Base-by-base conservation (phyloP, 2,113 vertebrate species). In the Cololabis saira region DNA sequence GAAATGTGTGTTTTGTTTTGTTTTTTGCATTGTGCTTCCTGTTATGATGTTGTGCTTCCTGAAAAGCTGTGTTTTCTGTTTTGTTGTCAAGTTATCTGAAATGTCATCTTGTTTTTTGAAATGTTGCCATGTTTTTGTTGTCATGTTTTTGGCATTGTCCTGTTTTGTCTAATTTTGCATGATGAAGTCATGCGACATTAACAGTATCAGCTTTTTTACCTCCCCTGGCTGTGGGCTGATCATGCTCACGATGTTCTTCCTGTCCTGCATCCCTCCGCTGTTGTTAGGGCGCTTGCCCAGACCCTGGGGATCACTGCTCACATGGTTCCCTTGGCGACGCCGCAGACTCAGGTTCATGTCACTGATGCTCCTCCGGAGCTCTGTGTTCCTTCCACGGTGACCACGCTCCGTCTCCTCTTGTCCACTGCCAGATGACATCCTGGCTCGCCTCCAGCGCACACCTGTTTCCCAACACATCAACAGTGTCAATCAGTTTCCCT, bases 341-440 rank as follows among this genome's bases (percentile, higher is more conserved):
- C 95, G 90, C 10, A 94, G 89, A 78, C 94, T 96, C 51, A 97
- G 83, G 83, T 96, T 96, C 92, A 97, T 96, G 77, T 98, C 96
- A 0, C 96, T 97, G 87, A 98, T 96, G 77, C 96, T 98, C 56
- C 96, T 93, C 48, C 95, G 90, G 70, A 97, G 92, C 76, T 96
- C 96, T 0, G 93, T 90, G 71, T 95, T 94, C 17, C 96, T 92
- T 12, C 89, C 94, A 8, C 92, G 91, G 75, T 74, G 92, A 61
- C 91, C 91, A 1, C 45, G 93, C 78, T 93, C 92, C 0, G 56
- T 67, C 59, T 92, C 93, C 2, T 93, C 93, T 10, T 68, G 18
- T 0, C 92, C 94, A 1, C 95, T 89, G 0, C 95, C 95, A 0
- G 95, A 96, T 0, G 94, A 87, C 14, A 95, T 96, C 30, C 95